These are phyloP conservation scores for Rousettus leschenaultii DNA, from an alignment of 2,113 vertebrate species.

Conservation along the genomic window DNA sequence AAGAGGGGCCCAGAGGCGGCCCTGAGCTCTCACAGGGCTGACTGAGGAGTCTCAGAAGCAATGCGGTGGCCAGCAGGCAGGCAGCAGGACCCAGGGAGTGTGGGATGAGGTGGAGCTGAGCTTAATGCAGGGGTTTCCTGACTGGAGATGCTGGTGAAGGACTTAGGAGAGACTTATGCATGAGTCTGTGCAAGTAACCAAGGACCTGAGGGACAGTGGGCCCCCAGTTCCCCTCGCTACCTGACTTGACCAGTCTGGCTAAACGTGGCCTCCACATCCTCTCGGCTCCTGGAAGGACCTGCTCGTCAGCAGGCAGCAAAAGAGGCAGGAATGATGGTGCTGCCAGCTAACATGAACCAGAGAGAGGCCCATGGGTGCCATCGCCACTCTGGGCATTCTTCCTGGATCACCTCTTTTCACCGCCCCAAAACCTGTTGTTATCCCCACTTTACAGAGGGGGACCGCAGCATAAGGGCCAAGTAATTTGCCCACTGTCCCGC, in stretches of 20 bases:
- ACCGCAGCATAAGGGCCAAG: not conserved
- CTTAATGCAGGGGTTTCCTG: too few relatives aligned
- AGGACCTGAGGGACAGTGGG: not conserved
- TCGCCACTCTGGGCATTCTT: not conserved
- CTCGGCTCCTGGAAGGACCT: not conserved
- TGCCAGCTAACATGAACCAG: not conserved
- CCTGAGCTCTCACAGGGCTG: not conserved
- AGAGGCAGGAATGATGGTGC: fast-evolving
- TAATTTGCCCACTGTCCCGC: not conserved
- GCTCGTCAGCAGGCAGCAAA: not conserved
- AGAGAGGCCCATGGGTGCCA: not conserved
- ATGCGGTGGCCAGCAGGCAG: not conserved
- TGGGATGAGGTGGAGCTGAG: not conserved
- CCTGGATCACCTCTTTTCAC: not conserved
- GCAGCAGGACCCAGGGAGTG: not conserved
- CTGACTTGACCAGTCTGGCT: not conserved
- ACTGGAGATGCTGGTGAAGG: not conserved
- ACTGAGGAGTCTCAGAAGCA: not conserved
- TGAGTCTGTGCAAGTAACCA: not conserved
- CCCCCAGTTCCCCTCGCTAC: not conserved
- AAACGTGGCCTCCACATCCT: not conserved
- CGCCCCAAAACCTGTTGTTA: not conserved
- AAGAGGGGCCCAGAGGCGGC: not conserved
- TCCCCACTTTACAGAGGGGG: not conserved
- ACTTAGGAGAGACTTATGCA: too few relatives aligned